These are phyloP conservation scores for Mastigias papua DNA, from an alignment of 30 jellyfish, hydroid and myxozoan species.

Conservation along the genomic window DNA sequence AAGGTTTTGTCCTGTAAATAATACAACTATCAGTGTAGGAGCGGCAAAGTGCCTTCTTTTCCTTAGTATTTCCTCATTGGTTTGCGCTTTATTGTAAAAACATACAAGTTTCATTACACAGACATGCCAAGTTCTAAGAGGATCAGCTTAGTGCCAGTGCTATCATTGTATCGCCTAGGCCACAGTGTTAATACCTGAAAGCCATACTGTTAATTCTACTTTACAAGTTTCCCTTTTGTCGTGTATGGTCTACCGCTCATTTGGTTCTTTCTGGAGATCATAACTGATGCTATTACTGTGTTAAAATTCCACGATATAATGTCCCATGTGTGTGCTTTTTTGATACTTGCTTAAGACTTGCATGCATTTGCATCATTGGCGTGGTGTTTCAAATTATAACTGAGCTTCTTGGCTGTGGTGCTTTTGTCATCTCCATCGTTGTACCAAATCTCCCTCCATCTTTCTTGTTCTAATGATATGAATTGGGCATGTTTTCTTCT, in stretches of 20 bases:
- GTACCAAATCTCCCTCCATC: too few relatives aligned
- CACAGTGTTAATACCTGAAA: conserved; percentile 16
- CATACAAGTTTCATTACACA: conserved; percentile 14
- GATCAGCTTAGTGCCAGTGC: background rate
- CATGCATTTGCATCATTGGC: too few relatives aligned
- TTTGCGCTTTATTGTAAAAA: background rate
- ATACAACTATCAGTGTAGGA: conserved; percentile 15
- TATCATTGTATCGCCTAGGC: conserved; percentile 9
- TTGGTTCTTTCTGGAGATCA: conserved; percentile 7
- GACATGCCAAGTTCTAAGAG: conserved; percentile 22
- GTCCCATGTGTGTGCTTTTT: too few relatives aligned
- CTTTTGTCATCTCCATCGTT: too few relatives aligned
- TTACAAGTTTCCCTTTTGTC: background rate
- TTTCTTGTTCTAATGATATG: too few relatives aligned
- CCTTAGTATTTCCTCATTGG: conserved; percentile 15
- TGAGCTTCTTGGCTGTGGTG: too few relatives aligned
- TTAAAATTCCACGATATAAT: background rate
- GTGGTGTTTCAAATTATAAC: too few relatives aligned
- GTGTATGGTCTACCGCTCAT: background rate
- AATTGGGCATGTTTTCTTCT: too few relatives aligned
- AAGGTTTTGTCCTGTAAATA: background rate
- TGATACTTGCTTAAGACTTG: too few relatives aligned
- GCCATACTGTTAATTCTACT: background rate
- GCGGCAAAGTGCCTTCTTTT: conserved; percentile 17
- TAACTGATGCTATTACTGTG: background rate